A percentile compares a stretch with the other conserved stretches of the same genome.
Evolutionary conservation across 2,888 invertebrate species (phyloP).

Genomic region (Abrostola triplasia): DNA sequence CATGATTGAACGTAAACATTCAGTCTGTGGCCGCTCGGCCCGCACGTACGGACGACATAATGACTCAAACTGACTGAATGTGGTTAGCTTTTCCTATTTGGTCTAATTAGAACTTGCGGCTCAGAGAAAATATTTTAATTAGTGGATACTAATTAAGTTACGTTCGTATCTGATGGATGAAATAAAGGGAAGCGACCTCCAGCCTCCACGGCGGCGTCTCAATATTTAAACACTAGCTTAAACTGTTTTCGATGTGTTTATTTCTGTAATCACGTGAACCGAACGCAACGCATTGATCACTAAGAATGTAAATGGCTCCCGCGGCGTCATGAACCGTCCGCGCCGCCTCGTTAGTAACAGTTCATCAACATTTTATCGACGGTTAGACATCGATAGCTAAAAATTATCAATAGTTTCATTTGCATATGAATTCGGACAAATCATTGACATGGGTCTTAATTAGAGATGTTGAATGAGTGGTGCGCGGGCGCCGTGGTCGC

Average conservation of each 20-base stretch:
- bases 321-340: neutral
- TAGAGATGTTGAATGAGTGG: conserved; percentile 39
- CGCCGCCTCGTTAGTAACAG: conserved; percentile 1
- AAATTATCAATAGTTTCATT: conserved; percentile 50
- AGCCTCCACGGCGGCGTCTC: too few relatives aligned
- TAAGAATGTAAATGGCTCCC: neutral
- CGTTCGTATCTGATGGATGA: neutral
- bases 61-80: conserved; percentile 18
- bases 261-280: too few relatives aligned
- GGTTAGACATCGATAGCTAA: conserved; percentile 41
- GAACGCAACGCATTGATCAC: neutral
- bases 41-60: conserved; percentile 8
- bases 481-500: neutral
- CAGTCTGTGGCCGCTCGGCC: conserved; percentile 11
- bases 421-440: conserved; percentile 49
- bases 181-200: neutral
- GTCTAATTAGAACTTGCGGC: conserved; percentile 33
- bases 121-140: conserved; percentile 23
- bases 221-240: too few relatives aligned
- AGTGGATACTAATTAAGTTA: conserved; percentile 17
- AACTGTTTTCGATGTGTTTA: too few relatives aligned
- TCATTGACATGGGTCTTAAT: conserved; percentile 42
- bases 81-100: conserved; percentile 31
- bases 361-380: conserved; percentile 45
- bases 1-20: too few relatives aligned